Conservation (phyloP, 35 echinoderm and acorn worm genomes). For the Strongylocentrotus purpuratus region DNA sequence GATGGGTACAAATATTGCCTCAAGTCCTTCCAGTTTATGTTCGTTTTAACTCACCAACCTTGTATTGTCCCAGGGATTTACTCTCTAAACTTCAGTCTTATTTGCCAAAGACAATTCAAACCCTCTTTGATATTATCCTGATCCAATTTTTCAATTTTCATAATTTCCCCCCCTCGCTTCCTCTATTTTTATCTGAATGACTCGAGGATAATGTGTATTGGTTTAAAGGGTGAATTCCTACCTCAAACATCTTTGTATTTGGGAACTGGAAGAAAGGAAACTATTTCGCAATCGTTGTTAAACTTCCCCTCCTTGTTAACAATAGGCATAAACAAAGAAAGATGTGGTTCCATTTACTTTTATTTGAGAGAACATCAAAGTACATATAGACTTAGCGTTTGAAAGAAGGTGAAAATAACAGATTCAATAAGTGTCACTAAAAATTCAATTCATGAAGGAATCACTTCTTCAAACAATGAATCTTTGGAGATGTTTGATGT, state of each 20-base stretch:
- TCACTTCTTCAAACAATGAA: not conserved
- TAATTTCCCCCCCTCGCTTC: not conserved
- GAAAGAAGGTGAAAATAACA: not conserved
- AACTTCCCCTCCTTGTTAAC: no score
- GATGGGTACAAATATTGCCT: not conserved
- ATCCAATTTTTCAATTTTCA: not conserved
- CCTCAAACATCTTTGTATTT: not conserved
- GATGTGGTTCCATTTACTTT: not conserved
- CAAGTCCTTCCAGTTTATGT: conserved; percentile 11
- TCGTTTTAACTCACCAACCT: not conserved
- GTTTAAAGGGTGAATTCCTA: not conserved
- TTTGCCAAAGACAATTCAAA: not conserved
- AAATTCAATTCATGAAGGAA: not conserved
- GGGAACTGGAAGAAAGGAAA: no score
- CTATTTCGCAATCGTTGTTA: no score
- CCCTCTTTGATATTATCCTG: not conserved
- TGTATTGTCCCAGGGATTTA: conserved; percentile 18
- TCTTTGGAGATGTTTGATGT: not conserved
- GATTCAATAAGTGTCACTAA: not conserved
- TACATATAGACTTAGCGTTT: not conserved
- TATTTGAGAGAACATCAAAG: not conserved
- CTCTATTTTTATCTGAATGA: not conserved
- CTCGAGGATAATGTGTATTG: not conserved
- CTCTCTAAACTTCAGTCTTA: conserved; percentile 3
- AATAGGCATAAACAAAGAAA: no score